phyloP scores from a whole-genome alignment of 2,888 invertebrate species.

The Thecocarcelia acutangulata region DNA sequence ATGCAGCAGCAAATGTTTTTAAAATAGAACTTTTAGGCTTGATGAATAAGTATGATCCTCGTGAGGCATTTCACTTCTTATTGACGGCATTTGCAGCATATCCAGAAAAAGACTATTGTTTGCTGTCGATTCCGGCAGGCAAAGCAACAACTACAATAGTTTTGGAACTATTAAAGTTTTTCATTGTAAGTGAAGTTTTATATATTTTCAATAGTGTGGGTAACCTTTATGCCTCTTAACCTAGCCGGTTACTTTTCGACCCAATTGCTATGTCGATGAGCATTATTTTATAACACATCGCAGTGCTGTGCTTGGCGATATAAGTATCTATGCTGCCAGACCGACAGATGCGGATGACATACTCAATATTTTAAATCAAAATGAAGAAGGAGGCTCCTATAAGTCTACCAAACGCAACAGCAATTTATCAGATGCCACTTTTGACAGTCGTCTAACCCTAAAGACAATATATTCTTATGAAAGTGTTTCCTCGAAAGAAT shows the following conservation, averaged over 20 bases:
- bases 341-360: slow-evolving; percentile 70
- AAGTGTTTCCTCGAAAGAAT: not conserved
- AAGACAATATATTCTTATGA: not conserved
- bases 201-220: too few species aligned
- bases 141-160: slow-evolving; percentile 51
- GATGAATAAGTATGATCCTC: slow-evolving; percentile 80
- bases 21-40: slow-evolving; percentile 75
- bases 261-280: slow-evolving; percentile 71
- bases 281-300: slow-evolving; percentile 76
- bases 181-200: slow-evolving; percentile 72
- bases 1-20: slow-evolving; percentile 73
- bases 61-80: slow-evolving; percentile 83
- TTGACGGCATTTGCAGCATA: slow-evolving; percentile 86
- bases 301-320: slow-evolving; percentile 74
- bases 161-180: slow-evolving; percentile 72
- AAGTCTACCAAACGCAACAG: not conserved
- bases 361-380: slow-evolving; percentile 51
- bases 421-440: not conserved
- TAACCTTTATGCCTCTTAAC: too few species aligned
- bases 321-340: slow-evolving; percentile 70
- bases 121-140: slow-evolving; percentile 72
- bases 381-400: not conserved
- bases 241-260: slow-evolving; percentile 75
- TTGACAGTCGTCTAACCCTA: slow-evolving; percentile 18
- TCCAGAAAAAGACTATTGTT: slow-evolving; percentile 84